Percentiles rank a stretch among this genome's conserved stretches.
phyloP scores from a whole-genome alignment of 2,888 invertebrate species.

The Andrena minutula region DNA sequence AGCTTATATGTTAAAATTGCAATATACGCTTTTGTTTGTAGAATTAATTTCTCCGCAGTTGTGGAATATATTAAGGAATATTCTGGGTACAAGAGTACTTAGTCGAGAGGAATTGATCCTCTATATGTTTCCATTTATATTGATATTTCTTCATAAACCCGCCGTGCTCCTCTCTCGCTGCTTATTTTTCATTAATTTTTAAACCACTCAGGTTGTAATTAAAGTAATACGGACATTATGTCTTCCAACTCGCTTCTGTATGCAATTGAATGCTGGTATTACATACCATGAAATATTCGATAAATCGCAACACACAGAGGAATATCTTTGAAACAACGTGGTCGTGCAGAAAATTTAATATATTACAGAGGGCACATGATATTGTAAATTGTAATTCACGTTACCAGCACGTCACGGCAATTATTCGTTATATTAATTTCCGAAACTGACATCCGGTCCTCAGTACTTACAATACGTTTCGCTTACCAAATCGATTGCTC shows the following conservation, averaged over 20 bases:
- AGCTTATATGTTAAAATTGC: no score
- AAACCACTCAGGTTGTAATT: slow-evolving; percentile 5
- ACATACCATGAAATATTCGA: slow-evolving; percentile 22
- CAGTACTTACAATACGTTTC: neutral
- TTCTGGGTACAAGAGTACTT: no score
- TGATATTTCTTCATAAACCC: neutral
- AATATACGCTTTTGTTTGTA: no score
- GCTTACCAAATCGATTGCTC: neutral
- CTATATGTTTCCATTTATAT: no score
- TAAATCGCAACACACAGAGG: slow-evolving; percentile 13
- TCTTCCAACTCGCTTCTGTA: neutral
- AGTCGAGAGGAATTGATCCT: no score
- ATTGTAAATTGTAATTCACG: slow-evolving; percentile 17
- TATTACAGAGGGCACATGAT: slow-evolving; percentile 21
- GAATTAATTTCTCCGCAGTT: no score
- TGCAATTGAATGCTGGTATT: slow-evolving; percentile 24
- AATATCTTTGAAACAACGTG: slow-evolving; percentile 27
- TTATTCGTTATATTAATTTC: slow-evolving; percentile 29
- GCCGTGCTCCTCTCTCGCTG: neutral
- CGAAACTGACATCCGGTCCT: slow-evolving; percentile 12
- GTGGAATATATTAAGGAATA: no score
- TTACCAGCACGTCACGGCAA: slow-evolving; percentile 5
- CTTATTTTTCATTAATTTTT: neutral
- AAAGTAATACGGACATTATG: slow-evolving; percentile 8
- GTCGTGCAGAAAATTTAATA: slow-evolving; percentile 41